Percentiles rank a stretch among this genome's conserved stretches.
Conservation (phyloP, 2,113 vertebrate species). For the Ictidomys tridecemlineatus region DNA sequence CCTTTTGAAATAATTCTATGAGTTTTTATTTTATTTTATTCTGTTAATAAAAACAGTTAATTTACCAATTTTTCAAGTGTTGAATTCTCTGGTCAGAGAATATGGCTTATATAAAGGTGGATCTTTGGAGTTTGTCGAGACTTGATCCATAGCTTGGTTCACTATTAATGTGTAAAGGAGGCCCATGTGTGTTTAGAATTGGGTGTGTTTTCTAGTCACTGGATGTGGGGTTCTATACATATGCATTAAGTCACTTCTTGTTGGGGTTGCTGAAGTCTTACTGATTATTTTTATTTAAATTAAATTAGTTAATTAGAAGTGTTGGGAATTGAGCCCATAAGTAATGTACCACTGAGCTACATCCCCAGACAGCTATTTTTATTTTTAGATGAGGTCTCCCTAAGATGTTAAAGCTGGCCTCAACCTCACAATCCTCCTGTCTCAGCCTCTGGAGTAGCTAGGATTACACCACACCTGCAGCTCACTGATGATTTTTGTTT, state of each 20-base stretch:
- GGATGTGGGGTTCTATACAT: neutral
- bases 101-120: neutral
- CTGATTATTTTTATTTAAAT: neutral
- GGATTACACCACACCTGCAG: neutral
- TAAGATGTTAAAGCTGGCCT: neutral
- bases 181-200: neutral
- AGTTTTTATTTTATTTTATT: neutral
- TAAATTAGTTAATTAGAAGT: neutral
- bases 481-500: neutral
- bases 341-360: neutral
- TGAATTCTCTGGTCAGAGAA: neutral
- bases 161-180: neutral
- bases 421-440: neutral
- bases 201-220: neutral
- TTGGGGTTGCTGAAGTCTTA: neutral
- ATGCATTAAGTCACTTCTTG: neutral
- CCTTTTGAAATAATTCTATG: neutral
- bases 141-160: neutral
- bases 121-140: neutral
- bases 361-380: neutral
- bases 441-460: neutral
- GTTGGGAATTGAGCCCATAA: neutral
- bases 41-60: neutral
- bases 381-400: neutral
- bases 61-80: conserved; percentile 13